Conservation (phyloP, 2,797 vertebrate genomes). For the Poeciliopsis turneri region DNA sequence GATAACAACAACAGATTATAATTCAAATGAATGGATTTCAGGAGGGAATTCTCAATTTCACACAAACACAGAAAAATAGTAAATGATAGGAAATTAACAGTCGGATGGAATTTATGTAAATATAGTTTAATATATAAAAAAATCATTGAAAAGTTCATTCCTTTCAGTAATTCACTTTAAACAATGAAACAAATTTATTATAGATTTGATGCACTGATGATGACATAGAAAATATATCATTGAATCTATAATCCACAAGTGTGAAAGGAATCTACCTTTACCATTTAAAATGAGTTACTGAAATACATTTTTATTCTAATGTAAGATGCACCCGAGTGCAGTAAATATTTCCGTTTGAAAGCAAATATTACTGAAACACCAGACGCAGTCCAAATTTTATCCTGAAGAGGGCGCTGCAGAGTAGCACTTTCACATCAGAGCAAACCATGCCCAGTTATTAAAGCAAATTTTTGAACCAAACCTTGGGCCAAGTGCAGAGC, state of each 20-base stretch:
- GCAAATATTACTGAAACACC: conserved; percentile 3
- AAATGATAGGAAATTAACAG: background rate
- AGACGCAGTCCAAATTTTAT: conserved; percentile 41
- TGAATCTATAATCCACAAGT: background rate
- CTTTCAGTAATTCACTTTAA: background rate
- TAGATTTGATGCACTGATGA: background rate
- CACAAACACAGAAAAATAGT: background rate
- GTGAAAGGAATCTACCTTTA: background rate
- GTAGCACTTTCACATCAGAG: conserved; percentile 55
- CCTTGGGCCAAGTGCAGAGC: conserved; percentile 80
- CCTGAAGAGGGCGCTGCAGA: conserved; percentile 56
- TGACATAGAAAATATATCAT: background rate
- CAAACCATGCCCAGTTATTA: conserved; percentile 20
- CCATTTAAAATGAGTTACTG: background rate
- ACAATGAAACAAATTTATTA: background rate
- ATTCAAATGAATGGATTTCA: background rate
- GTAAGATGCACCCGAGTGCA: background rate
- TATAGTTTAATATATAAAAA: background rate
- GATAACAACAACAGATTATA: background rate
- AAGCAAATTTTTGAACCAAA: conserved; percentile 68
- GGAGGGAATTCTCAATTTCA: background rate
- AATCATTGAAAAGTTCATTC: background rate
- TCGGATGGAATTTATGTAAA: background rate
- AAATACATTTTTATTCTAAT: background rate
- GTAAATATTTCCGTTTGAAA: background rate